Base-by-base conservation (phyloP, 2,888 invertebrate species). In the Ophraella communa region DNA sequence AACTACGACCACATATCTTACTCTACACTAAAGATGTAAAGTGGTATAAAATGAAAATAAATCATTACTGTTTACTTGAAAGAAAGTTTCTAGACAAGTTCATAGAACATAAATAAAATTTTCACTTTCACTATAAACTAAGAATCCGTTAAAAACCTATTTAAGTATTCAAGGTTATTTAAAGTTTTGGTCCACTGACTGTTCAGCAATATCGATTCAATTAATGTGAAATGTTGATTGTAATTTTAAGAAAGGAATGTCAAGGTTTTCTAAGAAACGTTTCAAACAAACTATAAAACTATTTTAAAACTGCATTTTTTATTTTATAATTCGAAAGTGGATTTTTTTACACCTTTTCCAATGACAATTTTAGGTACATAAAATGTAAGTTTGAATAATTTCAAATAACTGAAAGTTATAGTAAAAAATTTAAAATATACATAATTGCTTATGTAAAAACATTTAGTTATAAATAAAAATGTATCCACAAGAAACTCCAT, bases 231-330 rank as follows among this genome's bases (percentile, higher is more conserved):
- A n/a, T n/a, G 24, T 35, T 35, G 4, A 35, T 4, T 2, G 35
- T 35, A 11, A 35, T 44, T 44, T 44, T 14, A 11, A 33, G 14
- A 33, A 17, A 17, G 30, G 30, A 52, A 52, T 52, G 33, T 52
- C 52, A 52, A 52, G 52, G 52, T 52, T 8, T 35, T 52, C 35
- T 10, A 8, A 33, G 30, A 33, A 52, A 52, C 8, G 3, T 17
- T 52, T 18, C 11, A 30, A 27, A 24, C 14, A 23, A 47, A n/a
- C n/a, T n/a, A n/a, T n/a, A n/a, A 35, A 35, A 35, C 3, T 4
- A 35, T 35, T 35, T 35, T 35, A 14, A 4, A 27, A 24, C 8
- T 8, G 11, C 24, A n/a, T n/a, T n/a, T n/a, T n/a, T n/a, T n/a
- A n/a, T n/a, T n/a, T n/a, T n/a, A n/a, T n/a, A n/a, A n/a, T n/a